A percentile compares a stretch with the other conserved stretches of the same genome.
phyloP scores from a whole-genome alignment of 1,140 invertebrate species.

The Charaxes varanes region DNA sequence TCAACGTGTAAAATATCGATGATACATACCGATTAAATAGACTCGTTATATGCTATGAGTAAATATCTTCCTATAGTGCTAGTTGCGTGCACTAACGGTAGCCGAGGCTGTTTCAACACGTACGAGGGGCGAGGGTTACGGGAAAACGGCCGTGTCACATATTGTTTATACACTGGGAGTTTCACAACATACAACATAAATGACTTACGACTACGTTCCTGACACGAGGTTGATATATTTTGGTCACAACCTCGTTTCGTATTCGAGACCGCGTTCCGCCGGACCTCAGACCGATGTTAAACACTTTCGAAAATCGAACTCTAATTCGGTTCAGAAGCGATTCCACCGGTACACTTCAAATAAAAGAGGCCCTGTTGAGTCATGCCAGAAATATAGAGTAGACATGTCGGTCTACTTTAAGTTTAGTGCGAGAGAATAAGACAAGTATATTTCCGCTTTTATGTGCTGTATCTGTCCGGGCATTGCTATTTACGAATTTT shows the following conservation, averaged over 20 bases:
- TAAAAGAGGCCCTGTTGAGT: not conserved
- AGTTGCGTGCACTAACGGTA: slow-evolving; percentile 14
- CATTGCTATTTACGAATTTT: too few species aligned
- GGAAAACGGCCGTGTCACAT: slow-evolving; percentile 15
- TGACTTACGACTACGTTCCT: slow-evolving; percentile 40
- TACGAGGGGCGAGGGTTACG: slow-evolving; percentile 15
- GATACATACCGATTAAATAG: too few species aligned
- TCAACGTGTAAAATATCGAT: slow-evolving; percentile 11
- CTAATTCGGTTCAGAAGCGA: slow-evolving; percentile 1
- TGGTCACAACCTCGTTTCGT: slow-evolving; percentile 32
- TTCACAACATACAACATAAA: slow-evolving; percentile 50
- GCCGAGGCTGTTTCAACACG: slow-evolving; percentile 53
- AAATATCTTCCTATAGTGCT: slow-evolving; percentile 7
- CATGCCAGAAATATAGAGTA: not conserved
- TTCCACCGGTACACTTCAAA: not conserved
- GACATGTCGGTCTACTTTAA: not conserved
- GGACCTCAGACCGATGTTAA: slow-evolving; percentile 14
- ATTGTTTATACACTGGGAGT: slow-evolving; percentile 26
- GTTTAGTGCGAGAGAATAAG: not conserved
- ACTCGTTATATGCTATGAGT: slow-evolving; percentile 10
- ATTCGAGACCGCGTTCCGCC: slow-evolving; percentile 22
- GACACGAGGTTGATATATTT: slow-evolving; percentile 29
- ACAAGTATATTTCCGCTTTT: not conserved
- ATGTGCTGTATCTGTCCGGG: not conserved
- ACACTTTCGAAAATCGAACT: slow-evolving; percentile 6